Conservation (phyloP, 1,140 invertebrate species). For the Battus philenor region DNA sequence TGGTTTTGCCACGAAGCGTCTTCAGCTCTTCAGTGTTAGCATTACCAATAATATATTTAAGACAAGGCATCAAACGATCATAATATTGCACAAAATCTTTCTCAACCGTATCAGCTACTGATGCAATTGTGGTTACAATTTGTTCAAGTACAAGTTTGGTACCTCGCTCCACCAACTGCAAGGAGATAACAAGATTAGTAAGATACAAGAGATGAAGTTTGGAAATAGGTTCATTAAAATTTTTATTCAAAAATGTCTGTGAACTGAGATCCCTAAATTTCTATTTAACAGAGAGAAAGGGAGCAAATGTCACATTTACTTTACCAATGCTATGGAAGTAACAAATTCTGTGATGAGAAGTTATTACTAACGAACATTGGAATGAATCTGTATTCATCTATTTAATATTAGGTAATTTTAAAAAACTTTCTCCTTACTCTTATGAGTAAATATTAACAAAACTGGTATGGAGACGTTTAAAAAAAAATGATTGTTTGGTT, state of each 20-base stretch:
- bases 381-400: too few relatives aligned
- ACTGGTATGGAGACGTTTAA: too few relatives aligned
- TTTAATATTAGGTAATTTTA: too few relatives aligned
- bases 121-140: slow-evolving; percentile 97
- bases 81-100: slow-evolving; percentile 94
- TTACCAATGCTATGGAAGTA: slow-evolving; percentile 75
- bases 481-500: slow-evolving; percentile 1
- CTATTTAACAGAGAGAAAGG: slow-evolving; percentile 46
- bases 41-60: slow-evolving; percentile 98
- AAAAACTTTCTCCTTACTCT: too few relatives aligned
- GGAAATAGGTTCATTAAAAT: too few relatives aligned
- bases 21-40: slow-evolving; percentile 92
- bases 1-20: slow-evolving; percentile 95
- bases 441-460: too few relatives aligned
- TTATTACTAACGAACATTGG: slow-evolving; percentile 74
- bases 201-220: too few relatives aligned
- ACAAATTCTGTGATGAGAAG: slow-evolving; percentile 31
- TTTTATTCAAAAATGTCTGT: slow-evolving; percentile 38
- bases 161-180: slow-evolving; percentile 90
- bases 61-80: slow-evolving; percentile 93
- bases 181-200: slow-evolving; percentile 11
- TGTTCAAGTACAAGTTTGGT: slow-evolving; percentile 98
- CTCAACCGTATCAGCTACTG: slow-evolving; percentile 98
- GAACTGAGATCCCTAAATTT: slow-evolving; percentile 60
- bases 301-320: slow-evolving; percentile 63